Evolutionary conservation across 2,888 invertebrate genomes (phyloP).

Genomic region (Spilosoma lubricipeda): DNA sequence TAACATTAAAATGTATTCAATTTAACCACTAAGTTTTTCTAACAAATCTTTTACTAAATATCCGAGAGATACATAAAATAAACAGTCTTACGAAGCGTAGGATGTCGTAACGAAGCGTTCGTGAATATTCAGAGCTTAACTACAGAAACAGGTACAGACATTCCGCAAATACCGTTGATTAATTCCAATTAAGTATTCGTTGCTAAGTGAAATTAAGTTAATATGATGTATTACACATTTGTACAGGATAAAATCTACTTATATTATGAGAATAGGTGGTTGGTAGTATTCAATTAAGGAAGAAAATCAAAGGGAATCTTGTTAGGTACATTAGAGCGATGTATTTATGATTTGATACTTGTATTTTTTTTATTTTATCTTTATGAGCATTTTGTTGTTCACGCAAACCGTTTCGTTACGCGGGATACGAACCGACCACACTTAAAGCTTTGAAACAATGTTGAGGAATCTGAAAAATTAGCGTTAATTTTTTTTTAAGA

Average conservation of each 20-base stretch:
- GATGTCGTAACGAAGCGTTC: constrained; percentile 26
- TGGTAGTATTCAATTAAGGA: neutral
- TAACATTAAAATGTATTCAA: neutral
- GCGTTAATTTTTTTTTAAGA: too few species aligned
- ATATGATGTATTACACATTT: constrained; percentile 1
- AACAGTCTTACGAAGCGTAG: constrained; percentile 11
- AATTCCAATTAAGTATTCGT: constrained; percentile 28
- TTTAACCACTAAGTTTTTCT: neutral
- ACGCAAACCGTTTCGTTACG: too few species aligned
- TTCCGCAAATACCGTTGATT: constrained; percentile 31
- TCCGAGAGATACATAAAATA: constrained; percentile 1
- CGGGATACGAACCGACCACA: too few species aligned
- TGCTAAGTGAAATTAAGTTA: constrained; percentile 2
- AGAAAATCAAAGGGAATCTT: neutral
- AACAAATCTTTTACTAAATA: neutral
- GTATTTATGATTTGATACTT: neutral
- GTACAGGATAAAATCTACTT: neutral
- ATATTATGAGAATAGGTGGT: neutral
- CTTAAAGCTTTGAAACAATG: too few species aligned
- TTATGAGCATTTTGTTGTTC: neutral
- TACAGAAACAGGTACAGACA: constrained; percentile 15
- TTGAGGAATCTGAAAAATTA: too few species aligned
- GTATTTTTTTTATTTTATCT: neutral
- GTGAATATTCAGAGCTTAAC: constrained; percentile 30
- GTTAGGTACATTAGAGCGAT: neutral